Evolutionary conservation across 2,888 invertebrate genomes (phyloP).

Genomic region (Aphidoletes aphidimyza): DNA sequence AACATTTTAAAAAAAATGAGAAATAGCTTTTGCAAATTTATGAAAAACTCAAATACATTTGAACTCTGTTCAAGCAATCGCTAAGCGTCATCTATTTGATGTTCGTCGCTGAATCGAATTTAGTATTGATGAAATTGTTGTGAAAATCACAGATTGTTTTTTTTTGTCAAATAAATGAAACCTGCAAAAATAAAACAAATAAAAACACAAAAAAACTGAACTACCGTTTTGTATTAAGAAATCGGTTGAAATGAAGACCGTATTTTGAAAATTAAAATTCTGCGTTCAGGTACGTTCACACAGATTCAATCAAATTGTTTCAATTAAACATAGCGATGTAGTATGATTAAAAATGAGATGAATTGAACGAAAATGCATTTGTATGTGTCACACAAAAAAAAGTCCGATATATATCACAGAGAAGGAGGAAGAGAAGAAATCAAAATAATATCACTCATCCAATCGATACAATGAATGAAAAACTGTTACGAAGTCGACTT

Average conservation of each 20-base stretch:
- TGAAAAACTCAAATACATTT: background rate
- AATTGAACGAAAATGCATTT: background rate
- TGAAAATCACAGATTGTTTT: conserved; percentile 27
- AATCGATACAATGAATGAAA: background rate
- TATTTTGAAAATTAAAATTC: background rate
- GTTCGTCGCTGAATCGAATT: background rate
- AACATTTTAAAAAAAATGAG: background rate
- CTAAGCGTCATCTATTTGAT: background rate
- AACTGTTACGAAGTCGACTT: background rate
- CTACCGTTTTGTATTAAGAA: background rate
- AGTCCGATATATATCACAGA: background rate
- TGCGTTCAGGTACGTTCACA: background rate
- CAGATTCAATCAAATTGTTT: background rate
- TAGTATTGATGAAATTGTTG: background rate
- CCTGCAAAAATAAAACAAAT: background rate
- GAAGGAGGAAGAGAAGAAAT: background rate
- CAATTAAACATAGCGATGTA: background rate
- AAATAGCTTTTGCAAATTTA: background rate
- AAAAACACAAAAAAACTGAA: background rate
- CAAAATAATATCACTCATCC: background rate
- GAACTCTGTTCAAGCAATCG: background rate
- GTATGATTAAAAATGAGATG: background rate
- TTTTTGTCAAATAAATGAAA: conserved; percentile 30
- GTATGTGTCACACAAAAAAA: conserved; percentile 20
- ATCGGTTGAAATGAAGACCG: background rate